These are phyloP conservation scores for Serripes groenlandicus DNA, from an alignment of 2,888 invertebrate genomes.

Conservation along the genomic window DNA sequence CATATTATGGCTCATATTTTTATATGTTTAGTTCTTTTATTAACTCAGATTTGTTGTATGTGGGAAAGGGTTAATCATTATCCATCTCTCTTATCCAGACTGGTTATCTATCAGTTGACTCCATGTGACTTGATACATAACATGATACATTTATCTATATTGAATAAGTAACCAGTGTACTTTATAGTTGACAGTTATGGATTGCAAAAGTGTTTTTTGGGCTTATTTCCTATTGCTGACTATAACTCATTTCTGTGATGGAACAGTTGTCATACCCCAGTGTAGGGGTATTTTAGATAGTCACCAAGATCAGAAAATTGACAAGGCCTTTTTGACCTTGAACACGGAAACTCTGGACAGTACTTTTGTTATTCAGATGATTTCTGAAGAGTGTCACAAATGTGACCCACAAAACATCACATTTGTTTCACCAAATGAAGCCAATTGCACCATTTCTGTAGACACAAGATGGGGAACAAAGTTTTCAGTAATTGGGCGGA, in stretches of 20 bases:
- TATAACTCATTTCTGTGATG: background rate
- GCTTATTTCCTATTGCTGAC: background rate
- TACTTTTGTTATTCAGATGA: constrained; percentile 47
- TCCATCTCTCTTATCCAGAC: too few relatives aligned
- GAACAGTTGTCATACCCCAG: background rate
- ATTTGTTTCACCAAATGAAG: constrained; percentile 42
- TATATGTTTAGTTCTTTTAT: too few relatives aligned
- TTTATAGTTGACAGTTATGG: too few relatives aligned
- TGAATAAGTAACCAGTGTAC: too few relatives aligned
- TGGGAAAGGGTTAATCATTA: too few relatives aligned
- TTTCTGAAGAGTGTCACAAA: constrained; percentile 50
- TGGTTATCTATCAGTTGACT: too few relatives aligned
- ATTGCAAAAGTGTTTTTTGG: too few relatives aligned
- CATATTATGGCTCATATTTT: too few relatives aligned
- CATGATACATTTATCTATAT: too few relatives aligned
- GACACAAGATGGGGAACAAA: constrained; percentile 77
- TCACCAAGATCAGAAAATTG: constrained; percentile 2
- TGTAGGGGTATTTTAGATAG: constrained; percentile 1
- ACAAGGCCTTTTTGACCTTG: constrained; percentile 48
- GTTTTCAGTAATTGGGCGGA: constrained; percentile 43
- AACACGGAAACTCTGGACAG: constrained; percentile 43
- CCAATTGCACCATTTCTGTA: constrained; percentile 72
- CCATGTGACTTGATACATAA: too few relatives aligned
- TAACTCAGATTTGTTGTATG: too few relatives aligned
- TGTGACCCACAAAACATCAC: constrained; percentile 70